Base-by-base conservation (phyloP, 2,888 invertebrate species). In the Drosophila meridionalis region DNA sequence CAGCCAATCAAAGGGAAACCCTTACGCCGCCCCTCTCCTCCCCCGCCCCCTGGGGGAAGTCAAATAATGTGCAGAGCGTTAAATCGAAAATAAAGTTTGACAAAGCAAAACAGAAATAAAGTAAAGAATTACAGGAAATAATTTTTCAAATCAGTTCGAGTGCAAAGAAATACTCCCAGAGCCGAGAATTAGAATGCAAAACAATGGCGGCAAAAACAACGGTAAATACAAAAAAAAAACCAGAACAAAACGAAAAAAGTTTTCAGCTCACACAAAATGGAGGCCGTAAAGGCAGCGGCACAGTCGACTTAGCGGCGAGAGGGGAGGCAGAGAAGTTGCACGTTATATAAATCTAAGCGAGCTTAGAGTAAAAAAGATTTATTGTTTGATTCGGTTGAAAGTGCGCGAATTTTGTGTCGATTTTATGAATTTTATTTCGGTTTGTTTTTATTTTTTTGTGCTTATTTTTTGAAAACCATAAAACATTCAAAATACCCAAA, bases 271-370 rank as follows among this genome's bases (percentile, higher is more conserved):
- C 72, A 72, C 72, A 72, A 89, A 89, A 83, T 81, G 87, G 79
- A 81, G 73, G 65, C 66, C 50, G 30, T 38, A 28, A 36, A 30
- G 36, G 45, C 38, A 14, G 30, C 6, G 26, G 14, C 34, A 48
- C 45, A 45, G 58, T 26, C 26, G 5, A 32, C 30, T 12, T 28
- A 2, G 32, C 3, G n/a, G 26, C 3, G 9, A 26, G 14, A 14
- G 47, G 9, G 55, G 12, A 50, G 56, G 40, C 32, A 28, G 55
- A 26, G 40, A 28, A 36, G 34, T 30, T 59, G 71, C 81, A 71
- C 30, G 56, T 28, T 38, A 76, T 82, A 88, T 89, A 89, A 89
- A 87, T 87, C 85, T 83, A 85, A 85, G 89, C 87, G 84, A 89
- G 89, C 89, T 85, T 85, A 89, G 82, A 79, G 43, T 55, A 66